A percentile compares a stretch with the other conserved stretches of the same genome.
These are phyloP conservation scores for Chaetura pelagica DNA, from an alignment of 2,113 vertebrate species.

Conservation along the genomic window DNA sequence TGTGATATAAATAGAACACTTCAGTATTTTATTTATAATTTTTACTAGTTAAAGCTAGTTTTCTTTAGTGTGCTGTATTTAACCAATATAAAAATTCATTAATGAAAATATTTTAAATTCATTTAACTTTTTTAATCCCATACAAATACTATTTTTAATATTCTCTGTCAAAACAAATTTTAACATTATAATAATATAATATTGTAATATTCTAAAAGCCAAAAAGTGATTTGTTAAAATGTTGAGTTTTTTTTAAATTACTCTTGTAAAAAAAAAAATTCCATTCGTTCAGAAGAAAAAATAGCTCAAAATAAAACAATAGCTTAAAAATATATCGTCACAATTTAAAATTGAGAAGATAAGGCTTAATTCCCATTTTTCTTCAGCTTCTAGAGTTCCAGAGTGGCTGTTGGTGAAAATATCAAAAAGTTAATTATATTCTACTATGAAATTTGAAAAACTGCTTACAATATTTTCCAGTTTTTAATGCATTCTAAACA, in stretches of 20 bases:
- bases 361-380: not conserved
- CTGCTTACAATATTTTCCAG: not conserved
- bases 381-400: not conserved
- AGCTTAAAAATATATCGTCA: not conserved
- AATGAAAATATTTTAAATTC: not conserved
- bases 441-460: not conserved
- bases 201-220: not conserved
- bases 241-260: not conserved
- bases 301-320: not conserved
- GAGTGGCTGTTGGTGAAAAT: not conserved
- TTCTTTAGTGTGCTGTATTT: not conserved
- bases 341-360: not conserved
- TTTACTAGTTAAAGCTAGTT: not conserved
- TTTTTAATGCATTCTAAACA: not conserved
- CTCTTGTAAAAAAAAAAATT: not conserved
- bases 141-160: not conserved
- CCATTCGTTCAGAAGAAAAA: not conserved
- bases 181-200: not conserved
- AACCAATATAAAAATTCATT: not conserved
- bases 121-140: not conserved
- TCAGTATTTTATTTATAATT: not conserved
- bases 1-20: not conserved
- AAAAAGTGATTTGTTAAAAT: not conserved
- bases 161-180: not conserved
- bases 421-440: not conserved